Percentiles rank a stretch among this genome's conserved stretches.
Conservation (phyloP, 2,888 invertebrate genomes). For the Clanis bilineata region DNA sequence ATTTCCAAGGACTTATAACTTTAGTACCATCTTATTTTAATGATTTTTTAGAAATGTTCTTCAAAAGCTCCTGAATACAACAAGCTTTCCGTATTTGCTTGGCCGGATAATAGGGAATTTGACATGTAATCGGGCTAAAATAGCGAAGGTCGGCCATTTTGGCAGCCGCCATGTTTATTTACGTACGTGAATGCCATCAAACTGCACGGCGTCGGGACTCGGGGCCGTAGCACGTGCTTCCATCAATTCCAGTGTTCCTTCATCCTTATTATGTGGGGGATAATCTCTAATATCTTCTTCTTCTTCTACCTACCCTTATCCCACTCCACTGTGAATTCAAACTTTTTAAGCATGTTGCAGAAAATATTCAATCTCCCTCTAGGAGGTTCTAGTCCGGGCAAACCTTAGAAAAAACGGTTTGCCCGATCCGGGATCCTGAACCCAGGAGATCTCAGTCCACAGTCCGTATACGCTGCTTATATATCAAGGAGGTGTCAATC, state of each 20-base stretch:
- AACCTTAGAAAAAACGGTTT: too few species aligned
- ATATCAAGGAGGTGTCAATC: too few species aligned
- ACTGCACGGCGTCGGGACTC: constrained; percentile 65
- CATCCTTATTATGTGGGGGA: neutral
- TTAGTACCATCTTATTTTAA: neutral
- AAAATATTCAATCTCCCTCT: too few species aligned
- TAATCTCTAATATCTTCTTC: too few species aligned
- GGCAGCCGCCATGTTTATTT: constrained; percentile 78
- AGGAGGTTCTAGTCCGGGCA: too few species aligned
- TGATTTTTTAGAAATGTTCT: neutral
- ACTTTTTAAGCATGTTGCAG: too few species aligned
- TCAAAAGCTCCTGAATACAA: constrained; percentile 23
- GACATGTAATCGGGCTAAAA: constrained; percentile 64
- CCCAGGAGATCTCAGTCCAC: too few species aligned
- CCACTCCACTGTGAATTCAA: too few species aligned
- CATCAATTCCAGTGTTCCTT: constrained; percentile 48
- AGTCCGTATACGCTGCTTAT: too few species aligned
- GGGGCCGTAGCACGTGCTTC: constrained; percentile 65
- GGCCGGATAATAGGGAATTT: constrained; percentile 56
- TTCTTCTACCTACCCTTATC: too few species aligned
- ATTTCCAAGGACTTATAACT: neutral
- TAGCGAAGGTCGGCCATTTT: constrained; percentile 79
- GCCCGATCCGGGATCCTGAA: too few species aligned
- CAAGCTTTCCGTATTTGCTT: constrained; percentile 42
- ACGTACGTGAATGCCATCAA: constrained; percentile 74